These are phyloP conservation scores for Stenopsyche tienmushanensis DNA, from an alignment of 1,140 invertebrate species.

Conservation along the genomic window DNA sequence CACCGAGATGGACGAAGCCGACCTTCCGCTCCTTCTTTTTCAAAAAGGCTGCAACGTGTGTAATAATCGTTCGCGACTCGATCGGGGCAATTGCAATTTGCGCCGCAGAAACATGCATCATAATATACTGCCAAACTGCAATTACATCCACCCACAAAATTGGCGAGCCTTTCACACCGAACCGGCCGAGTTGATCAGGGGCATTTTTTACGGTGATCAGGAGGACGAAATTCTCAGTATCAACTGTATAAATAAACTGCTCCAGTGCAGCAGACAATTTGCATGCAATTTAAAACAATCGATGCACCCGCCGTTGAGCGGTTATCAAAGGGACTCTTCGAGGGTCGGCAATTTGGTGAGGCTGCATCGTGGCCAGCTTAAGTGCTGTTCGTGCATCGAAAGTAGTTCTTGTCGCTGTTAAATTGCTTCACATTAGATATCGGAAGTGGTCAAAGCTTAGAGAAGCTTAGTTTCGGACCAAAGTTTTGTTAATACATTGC, in stretches of 20 bases:
- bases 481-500: no score
- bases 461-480: no score
- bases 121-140: neutral
- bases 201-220: neutral
- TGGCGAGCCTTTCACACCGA: no score
- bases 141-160: conserved; percentile 3
- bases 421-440: no score
- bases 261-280: conserved; percentile 15
- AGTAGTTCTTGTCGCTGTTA: no score
- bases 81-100: neutral
- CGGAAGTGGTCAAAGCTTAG: no score
- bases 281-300: conserved; percentile 35
- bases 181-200: neutral
- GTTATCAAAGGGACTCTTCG: neutral
- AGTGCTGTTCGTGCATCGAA: no score
- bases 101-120: neutral
- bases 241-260: conserved; percentile 9
- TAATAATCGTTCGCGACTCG: neutral
- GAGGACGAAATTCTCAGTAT: conserved; percentile 20
- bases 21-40: neutral
- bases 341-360: neutral
- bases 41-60: neutral
- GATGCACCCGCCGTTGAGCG: neutral
- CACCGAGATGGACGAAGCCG: neutral
- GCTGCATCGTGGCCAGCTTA: no score